These are phyloP conservation scores for Saguinus midas DNA, from an alignment of 2,113 vertebrate genomes.

Conservation along the genomic window DNA sequence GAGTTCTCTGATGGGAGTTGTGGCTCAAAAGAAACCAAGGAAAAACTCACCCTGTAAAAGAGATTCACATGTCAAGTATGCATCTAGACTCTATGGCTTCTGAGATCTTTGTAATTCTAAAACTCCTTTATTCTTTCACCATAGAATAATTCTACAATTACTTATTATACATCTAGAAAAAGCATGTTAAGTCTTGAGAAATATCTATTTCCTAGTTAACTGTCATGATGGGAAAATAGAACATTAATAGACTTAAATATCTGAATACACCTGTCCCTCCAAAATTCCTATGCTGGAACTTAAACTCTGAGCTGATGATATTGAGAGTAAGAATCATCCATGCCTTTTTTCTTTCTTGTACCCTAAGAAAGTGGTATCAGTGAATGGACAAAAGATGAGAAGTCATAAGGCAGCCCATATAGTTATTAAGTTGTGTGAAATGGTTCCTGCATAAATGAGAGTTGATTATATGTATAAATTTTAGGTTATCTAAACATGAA, in stretches of 20 bases:
- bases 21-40: not conserved
- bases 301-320: not conserved
- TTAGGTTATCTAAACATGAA: not conserved
- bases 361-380: not conserved
- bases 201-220: not conserved
- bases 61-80: not conserved
- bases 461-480: slow-evolving; percentile 36
- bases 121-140: not conserved
- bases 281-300: not conserved
- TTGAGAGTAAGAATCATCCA: not conserved
- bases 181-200: not conserved
- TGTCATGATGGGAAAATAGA: not conserved
- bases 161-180: not conserved
- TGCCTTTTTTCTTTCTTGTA: not conserved
- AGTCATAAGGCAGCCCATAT: not conserved
- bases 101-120: not conserved
- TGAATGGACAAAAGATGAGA: not conserved
- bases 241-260: not conserved
- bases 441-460: not conserved
- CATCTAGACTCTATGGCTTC: not conserved
- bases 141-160: not conserved
- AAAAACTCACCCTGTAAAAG: not conserved
- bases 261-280: not conserved
- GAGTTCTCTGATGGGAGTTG: not conserved
- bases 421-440: slow-evolving; percentile 39